These are phyloP conservation scores for Arge pagana DNA, from an alignment of 2,888 invertebrate species.

Conservation along the genomic window DNA sequence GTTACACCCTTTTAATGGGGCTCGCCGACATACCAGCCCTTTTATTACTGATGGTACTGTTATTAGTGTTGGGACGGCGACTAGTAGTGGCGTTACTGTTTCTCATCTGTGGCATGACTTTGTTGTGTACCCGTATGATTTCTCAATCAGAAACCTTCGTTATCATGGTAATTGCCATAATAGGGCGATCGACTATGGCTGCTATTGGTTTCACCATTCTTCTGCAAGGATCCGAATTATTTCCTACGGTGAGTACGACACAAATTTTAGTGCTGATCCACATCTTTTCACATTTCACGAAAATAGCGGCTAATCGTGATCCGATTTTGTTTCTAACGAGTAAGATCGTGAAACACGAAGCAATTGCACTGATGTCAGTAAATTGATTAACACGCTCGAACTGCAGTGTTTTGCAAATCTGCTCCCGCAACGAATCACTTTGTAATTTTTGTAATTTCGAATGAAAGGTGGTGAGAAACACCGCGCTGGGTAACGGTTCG, in stretches of 20 bases:
- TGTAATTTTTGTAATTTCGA: neutral
- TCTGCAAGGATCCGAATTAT: slow-evolving; percentile 65
- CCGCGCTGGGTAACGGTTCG: no score
- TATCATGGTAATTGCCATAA: slow-evolving; percentile 57
- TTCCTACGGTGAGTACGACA: slow-evolving; percentile 63
- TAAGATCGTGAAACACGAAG: no score
- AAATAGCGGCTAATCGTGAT: no score
- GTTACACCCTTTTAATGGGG: slow-evolving; percentile 61
- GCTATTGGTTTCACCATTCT: slow-evolving; percentile 65
- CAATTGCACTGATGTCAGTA: no score
- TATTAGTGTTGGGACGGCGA: slow-evolving; percentile 60
- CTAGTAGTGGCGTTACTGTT: slow-evolving; percentile 58
- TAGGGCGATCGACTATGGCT: slow-evolving; percentile 62
- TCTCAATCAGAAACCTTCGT: slow-evolving; percentile 39
- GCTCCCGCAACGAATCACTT: neutral
- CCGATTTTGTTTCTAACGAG: no score
- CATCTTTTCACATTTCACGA: no score
- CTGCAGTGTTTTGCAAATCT: no score
- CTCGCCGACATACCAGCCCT: slow-evolving; percentile 63
- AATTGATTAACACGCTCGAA: no score
- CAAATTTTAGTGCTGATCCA: no score
- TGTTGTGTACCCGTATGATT: slow-evolving; percentile 58
- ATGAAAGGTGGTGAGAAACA: no score
- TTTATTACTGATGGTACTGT: slow-evolving; percentile 59
- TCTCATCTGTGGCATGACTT: slow-evolving; percentile 56